Percentiles rank a stretch among this genome's conserved stretches.
Conservation (phyloP, 2,113 vertebrate species). For the Puntigrus tetrazona region DNA sequence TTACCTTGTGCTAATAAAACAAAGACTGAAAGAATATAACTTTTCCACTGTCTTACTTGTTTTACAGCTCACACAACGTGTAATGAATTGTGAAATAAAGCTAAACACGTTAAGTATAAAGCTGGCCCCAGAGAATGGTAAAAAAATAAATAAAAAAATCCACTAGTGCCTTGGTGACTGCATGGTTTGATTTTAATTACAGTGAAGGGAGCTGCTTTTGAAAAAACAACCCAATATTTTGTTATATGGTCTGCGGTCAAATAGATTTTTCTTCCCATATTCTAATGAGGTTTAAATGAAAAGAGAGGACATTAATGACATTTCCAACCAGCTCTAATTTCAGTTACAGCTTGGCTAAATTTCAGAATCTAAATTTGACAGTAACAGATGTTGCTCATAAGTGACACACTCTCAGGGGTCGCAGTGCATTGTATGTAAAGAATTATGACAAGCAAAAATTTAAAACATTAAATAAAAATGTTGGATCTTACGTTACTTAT, state of each 20-base stretch:
- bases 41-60: slow-evolving; percentile 14
- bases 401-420: neutral
- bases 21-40: slow-evolving; percentile 20
- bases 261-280: slow-evolving; percentile 22
- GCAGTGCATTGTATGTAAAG: neutral
- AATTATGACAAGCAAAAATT: neutral
- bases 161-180: slow-evolving; percentile 38
- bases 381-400: neutral
- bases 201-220: slow-evolving; percentile 45
- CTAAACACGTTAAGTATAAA: slow-evolving; percentile 39
- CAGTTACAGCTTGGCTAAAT: neutral
- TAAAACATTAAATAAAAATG: too few relatives aligned
- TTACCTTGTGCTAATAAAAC: slow-evolving; percentile 4
- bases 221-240: slow-evolving; percentile 36
- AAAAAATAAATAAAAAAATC: too few relatives aligned
- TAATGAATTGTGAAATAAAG: slow-evolving; percentile 41
- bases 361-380: neutral
- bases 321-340: slow-evolving; percentile 20
- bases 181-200: slow-evolving; percentile 41
- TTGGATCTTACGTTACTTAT: too few relatives aligned
- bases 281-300: slow-evolving; percentile 41
- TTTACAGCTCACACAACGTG: slow-evolving; percentile 22
- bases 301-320: slow-evolving; percentile 34
- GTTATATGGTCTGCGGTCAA: slow-evolving; percentile 35
- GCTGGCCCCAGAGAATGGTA: slow-evolving; percentile 9